These are phyloP conservation scores for Hippopotamus amphibius DNA, from an alignment of 2,113 vertebrate species.

Conservation along the genomic window DNA sequence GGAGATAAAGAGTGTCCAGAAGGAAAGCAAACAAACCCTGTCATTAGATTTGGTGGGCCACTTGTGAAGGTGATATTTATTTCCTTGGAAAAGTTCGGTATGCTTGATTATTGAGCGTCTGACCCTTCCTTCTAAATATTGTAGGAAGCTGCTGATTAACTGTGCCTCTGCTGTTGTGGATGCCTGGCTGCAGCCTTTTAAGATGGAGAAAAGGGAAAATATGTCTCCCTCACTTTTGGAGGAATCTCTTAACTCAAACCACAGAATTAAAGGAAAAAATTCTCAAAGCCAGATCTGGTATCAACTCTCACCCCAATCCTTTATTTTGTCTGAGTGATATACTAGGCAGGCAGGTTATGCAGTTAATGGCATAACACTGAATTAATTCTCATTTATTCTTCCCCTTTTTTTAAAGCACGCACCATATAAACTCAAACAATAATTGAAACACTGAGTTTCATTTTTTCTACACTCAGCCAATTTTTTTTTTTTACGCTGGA, in stretches of 20 bases:
- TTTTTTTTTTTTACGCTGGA: background rate
- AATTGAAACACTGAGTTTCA: background rate
- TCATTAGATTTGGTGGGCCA: background rate
- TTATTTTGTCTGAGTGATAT: background rate
- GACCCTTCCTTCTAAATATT: background rate
- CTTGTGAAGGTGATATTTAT: slow-evolving; percentile 44
- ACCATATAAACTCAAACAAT: background rate
- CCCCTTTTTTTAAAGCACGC: background rate
- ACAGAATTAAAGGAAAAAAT: slow-evolving; percentile 3
- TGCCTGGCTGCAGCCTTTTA: background rate
- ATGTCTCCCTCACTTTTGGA: background rate
- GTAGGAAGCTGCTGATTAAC: background rate
- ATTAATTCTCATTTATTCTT: background rate
- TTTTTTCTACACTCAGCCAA: background rate
- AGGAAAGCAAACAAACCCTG: background rate
- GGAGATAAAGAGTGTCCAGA: background rate
- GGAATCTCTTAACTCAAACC: background rate
- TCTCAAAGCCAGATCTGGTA: background rate
- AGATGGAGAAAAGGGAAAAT: background rate
- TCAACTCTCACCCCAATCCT: background rate
- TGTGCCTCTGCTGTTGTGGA: background rate
- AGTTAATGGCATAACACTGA: background rate
- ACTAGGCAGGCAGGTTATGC: background rate
- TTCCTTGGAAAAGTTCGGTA: background rate
- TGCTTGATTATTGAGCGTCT: background rate